Base-by-base conservation (phyloP, 2,113 vertebrate species). In the Propithecus coquereli region DNA sequence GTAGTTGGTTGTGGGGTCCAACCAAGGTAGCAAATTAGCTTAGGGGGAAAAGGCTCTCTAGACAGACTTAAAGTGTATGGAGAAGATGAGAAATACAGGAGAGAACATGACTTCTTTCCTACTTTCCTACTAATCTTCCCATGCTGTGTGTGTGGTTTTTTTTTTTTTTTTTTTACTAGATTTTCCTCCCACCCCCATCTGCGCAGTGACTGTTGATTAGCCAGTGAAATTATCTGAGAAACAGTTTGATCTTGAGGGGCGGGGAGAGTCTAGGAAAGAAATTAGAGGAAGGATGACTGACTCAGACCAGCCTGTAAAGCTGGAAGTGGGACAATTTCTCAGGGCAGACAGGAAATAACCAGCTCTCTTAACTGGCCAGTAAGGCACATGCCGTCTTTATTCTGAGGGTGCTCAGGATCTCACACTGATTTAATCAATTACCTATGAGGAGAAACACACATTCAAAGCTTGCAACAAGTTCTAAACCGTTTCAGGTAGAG, bases 241-340 rank as follows among this genome's bases (percentile, higher is more conserved):
- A 81, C 81, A 95, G 47, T 91, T 97, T 97, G 92, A 61, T 98
- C 91, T 37, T 45, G 74, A 59, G 66, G 88, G 66, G n/a, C 71
- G 52, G 45, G 81, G 82, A 95, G 95, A 94, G 37, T 87, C 27
- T 83, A 92, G 85, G 90, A 86, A 63, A 91, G 90, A 77, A 84
- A 95, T 87, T 47, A 84, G 5, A 82, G 88, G 61, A 96, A 94
- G 68, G 59, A 23, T 54, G 86, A 70, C 92, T 85, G 87, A 70
- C n/a, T 94, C 94, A 87, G 63, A 90, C 30, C 92, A 45, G 11
- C 59, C 54, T 10, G 1, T 82, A 43, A 94, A 88, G 80, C 89
- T 94, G 47, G 76, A 94, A 95, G 40, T 1, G 0, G 77, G 32
- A 88, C 59, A 84, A 34, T 54, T 94, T 18, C 92, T 82, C 87